A percentile compares a stretch with the other conserved stretches of the same genome.
These are phyloP conservation scores for Cheilosia urbana DNA, from an alignment of 2,888 invertebrate species.

Conservation along the genomic window DNA sequence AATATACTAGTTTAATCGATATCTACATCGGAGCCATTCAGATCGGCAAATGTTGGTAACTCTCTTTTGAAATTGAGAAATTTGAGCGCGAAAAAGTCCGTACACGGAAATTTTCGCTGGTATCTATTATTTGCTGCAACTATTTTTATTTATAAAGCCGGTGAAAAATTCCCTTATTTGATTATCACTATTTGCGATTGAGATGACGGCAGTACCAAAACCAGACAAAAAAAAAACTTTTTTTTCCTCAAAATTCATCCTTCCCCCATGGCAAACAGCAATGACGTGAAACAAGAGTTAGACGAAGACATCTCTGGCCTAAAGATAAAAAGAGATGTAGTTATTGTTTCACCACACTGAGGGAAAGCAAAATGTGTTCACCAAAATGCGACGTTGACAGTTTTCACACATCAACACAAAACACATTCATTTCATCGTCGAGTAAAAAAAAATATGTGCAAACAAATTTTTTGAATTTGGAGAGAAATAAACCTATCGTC, in stretches of 20 bases:
- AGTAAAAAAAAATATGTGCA: no score
- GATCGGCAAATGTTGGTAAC: constrained; percentile 3
- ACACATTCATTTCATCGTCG: constrained; percentile 53
- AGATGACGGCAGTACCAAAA: constrained; percentile 26
- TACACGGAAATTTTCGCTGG: constrained; percentile 4
- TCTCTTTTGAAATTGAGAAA: constrained; percentile 51
- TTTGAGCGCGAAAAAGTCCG: constrained; percentile 50
- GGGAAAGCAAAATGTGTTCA: constrained; percentile 53
- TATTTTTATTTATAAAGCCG: constrained; percentile 60
- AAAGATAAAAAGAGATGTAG: constrained; percentile 33
- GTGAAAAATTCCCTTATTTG: constrained; percentile 43
- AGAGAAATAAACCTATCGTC: no score
- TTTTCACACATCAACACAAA: constrained; percentile 60
- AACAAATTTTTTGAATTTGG: no score
- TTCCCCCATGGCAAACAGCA: constrained; percentile 31
- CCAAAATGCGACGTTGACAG: constrained; percentile 76
- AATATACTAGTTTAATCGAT: constrained; percentile 20
- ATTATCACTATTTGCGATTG: constrained; percentile 42
- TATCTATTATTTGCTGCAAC: constrained; percentile 19
- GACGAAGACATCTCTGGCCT: background rate
- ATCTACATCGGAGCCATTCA: background rate
- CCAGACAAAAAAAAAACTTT: constrained; percentile 29
- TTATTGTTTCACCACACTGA: constrained; percentile 28
- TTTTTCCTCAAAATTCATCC: constrained; percentile 21
- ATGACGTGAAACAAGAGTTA: constrained; percentile 39